A percentile compares a stretch with the other conserved stretches of the same genome.
phyloP scores from a whole-genome alignment of 2,113 vertebrate genomes.

The Vulpes lagopus region DNA sequence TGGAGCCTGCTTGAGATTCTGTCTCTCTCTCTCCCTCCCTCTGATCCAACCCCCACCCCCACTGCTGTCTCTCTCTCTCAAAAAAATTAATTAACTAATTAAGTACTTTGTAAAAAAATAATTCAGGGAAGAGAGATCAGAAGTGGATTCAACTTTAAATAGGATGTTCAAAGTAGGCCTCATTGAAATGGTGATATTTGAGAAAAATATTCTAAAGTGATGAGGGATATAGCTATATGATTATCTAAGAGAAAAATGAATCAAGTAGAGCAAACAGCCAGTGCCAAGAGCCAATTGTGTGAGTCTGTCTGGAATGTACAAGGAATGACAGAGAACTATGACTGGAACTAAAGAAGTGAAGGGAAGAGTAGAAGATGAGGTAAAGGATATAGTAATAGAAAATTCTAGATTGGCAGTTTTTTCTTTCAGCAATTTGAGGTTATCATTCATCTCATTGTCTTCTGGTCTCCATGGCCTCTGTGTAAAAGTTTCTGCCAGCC shows the following conservation, averaged over 20 bases:
- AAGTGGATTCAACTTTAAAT: neutral
- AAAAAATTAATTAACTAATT: neutral
- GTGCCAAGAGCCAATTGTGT: neutral
- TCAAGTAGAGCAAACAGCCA: neutral
- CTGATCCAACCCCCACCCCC: fast-evolving
- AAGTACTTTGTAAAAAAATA: neutral
- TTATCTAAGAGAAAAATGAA: neutral
- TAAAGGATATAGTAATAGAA: neutral
- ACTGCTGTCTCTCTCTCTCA: neutral
- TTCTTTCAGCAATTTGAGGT: neutral
- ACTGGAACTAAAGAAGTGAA: neutral
- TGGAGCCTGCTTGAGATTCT: neutral
- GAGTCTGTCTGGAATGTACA: neutral
- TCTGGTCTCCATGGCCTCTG: neutral
- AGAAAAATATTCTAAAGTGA: constrained; percentile 28
- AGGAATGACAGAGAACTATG: neutral
- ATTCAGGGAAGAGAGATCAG: neutral
- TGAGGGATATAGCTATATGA: neutral
- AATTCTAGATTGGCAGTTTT: neutral
- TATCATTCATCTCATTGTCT: neutral
- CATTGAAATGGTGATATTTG: neutral
- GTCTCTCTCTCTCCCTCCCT: neutral
- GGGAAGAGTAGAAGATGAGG: neutral
- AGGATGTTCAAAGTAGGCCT: neutral
- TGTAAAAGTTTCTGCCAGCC: neutral